phyloP scores from a whole-genome alignment of 2,888 invertebrate genomes.

The Eupithecia dodoneata region DNA sequence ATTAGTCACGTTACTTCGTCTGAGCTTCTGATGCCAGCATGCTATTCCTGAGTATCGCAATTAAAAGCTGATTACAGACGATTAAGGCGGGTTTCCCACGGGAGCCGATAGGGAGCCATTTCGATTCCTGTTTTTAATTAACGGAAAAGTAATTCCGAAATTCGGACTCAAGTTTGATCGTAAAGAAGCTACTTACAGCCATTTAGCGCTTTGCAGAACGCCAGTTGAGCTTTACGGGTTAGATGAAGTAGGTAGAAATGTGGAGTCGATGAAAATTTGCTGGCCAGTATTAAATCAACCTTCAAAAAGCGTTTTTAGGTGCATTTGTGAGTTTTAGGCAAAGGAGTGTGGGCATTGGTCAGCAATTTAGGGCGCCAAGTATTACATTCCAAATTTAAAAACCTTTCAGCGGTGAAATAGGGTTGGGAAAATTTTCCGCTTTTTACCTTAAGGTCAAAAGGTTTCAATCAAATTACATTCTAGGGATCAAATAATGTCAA shows the following conservation, averaged over 20 bases:
- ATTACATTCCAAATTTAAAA: not conserved
- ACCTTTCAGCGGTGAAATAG: not conserved
- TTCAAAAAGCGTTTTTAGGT: not conserved
- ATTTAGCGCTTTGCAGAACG: not conserved
- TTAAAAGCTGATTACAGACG: slow-evolving; percentile 51
- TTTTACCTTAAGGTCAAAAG: not conserved
- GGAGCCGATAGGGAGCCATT: slow-evolving; percentile 38
- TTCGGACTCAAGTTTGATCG: slow-evolving; percentile 30
- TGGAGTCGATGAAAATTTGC: not conserved
- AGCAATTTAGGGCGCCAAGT: not conserved
- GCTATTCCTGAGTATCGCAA: slow-evolving; percentile 52
- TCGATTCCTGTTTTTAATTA: slow-evolving; percentile 44
- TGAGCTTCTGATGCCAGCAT: not conserved
- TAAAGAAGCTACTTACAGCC: slow-evolving; percentile 31
- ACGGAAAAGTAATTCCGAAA: slow-evolving; percentile 37
- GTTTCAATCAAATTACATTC: not conserved
- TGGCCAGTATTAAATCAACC: not conserved
- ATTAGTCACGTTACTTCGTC: not conserved
- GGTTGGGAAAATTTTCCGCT: not conserved
- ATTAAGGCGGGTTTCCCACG: slow-evolving; percentile 50
- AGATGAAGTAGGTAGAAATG: not conserved
- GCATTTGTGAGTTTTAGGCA: not conserved
- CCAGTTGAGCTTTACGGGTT: not conserved
- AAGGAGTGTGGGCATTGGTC: not conserved
- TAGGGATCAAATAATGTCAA: not conserved